Conservation (phyloP, 2,888 invertebrate genomes). For the Nipponacmea schrenckii region DNA sequence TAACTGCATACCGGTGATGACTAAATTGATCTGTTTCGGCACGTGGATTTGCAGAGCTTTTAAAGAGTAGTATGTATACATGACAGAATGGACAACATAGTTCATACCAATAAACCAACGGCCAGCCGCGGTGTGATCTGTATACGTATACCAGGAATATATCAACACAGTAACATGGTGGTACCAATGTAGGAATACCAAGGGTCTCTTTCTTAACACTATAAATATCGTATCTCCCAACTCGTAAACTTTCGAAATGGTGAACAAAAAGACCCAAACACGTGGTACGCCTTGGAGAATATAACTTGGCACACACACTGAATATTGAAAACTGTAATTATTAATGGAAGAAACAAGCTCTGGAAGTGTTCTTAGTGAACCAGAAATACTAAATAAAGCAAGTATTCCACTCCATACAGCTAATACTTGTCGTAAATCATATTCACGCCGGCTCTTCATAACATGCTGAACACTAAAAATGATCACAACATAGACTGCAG, state of each 20-base stretch:
- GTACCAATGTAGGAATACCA: conserved; percentile 72
- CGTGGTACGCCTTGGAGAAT: conserved; percentile 81
- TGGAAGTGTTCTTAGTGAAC: conserved; percentile 85
- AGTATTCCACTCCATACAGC: conserved; percentile 92
- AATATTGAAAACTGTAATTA: conserved; percentile 92
- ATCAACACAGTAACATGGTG: conserved; percentile 71
- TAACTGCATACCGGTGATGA: conserved; percentile 90
- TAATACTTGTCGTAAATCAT: conserved; percentile 86
- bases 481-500: conserved; percentile 82
- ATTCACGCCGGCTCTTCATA: conserved; percentile 92
- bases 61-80: conserved; percentile 71
- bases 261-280: conserved; percentile 98
- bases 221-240: conserved; percentile 74
- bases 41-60: conserved; percentile 66
- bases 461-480: conserved; percentile 93
- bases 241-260: conserved; percentile 94
- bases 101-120: conserved; percentile 70
- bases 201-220: conserved; percentile 69
- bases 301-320: conserved; percentile 81
- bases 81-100: conserved; percentile 70
- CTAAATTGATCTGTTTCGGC: conserved; percentile 82
- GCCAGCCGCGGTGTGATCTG: conserved; percentile 63
- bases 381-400: conserved; percentile 94
- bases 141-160: conserved; percentile 69
- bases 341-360: conserved; percentile 89